Percentiles rank a stretch among this genome's conserved stretches.
Conservation (phyloP, 1,140 invertebrate genomes). For the Campoletis sonorensis region DNA sequence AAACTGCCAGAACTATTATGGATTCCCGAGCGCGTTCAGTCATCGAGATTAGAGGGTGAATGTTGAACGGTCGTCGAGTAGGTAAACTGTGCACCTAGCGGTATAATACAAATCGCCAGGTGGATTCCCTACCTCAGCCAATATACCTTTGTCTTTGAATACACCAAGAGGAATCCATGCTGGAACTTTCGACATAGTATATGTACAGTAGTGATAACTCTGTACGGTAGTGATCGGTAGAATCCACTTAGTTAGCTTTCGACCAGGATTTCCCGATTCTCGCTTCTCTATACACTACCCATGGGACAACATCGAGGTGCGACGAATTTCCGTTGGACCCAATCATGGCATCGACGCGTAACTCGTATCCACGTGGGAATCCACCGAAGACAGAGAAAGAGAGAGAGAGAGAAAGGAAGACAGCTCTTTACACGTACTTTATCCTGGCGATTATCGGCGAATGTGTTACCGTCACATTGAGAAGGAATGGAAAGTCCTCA, state of each 20-base stretch:
- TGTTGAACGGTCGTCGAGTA: slow-evolving; percentile 1
- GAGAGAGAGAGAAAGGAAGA: no score
- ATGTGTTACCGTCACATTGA: neutral
- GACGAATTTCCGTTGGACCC: slow-evolving; percentile 52
- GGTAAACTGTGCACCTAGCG: neutral
- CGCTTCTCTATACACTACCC: slow-evolving; percentile 8
- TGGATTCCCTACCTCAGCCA: neutral
- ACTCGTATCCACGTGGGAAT: slow-evolving; percentile 46
- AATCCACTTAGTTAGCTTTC: slow-evolving; percentile 20
- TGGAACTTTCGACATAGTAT: neutral
- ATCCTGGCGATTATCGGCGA: neutral
- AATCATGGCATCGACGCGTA: slow-evolving; percentile 47
- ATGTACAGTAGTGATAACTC: neutral
- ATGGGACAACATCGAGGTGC: slow-evolving; percentile 39
- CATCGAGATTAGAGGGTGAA: slow-evolving; percentile 32
- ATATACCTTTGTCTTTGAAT: slow-evolving; percentile 8
- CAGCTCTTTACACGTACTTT: slow-evolving; percentile 51
- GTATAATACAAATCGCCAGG: neutral
- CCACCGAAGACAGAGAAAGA: slow-evolving; percentile 39
- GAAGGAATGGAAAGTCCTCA: neutral
- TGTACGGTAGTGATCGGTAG: neutral
- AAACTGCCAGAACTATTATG: slow-evolving; percentile 6
- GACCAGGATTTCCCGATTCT: neutral
- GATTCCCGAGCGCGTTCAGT: slow-evolving; percentile 30
- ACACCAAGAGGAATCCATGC: slow-evolving; percentile 1